Evolutionary conservation across 2,888 invertebrate species (phyloP).

Genomic region (Meteorus colon): DNA sequence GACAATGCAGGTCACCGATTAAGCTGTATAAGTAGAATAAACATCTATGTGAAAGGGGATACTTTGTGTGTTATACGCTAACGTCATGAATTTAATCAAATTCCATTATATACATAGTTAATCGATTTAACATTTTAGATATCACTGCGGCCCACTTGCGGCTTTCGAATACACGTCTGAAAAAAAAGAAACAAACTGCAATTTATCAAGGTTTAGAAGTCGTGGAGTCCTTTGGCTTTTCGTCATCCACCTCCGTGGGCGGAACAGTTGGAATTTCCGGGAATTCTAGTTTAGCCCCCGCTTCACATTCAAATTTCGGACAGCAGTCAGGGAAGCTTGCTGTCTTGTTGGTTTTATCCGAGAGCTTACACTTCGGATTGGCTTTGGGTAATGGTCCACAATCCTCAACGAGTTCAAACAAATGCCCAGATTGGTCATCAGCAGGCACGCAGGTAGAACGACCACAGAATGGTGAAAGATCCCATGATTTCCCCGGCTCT

Average conservation of each 20-base stretch:
- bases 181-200: background rate
- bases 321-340: conserved; percentile 91
- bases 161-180: background rate
- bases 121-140: background rate
- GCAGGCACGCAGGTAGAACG: conserved; percentile 89
- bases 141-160: background rate
- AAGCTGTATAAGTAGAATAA: too few relatives aligned
- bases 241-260: conserved; percentile 71
- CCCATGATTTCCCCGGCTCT: conserved; percentile 90
- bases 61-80: background rate
- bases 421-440: conserved; percentile 83
- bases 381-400: conserved; percentile 91
- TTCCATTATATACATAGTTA: conserved; percentile 1
- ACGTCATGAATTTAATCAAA: background rate
- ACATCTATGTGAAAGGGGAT: too few relatives aligned
- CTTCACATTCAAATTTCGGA: conserved; percentile 89
- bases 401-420: conserved; percentile 90
- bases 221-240: conserved; percentile 64
- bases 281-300: conserved; percentile 88
- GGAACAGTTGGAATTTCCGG: conserved; percentile 83
- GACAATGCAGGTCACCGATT: background rate
- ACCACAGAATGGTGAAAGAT: conserved; percentile 92
- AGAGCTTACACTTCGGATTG: conserved; percentile 91
- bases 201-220: conserved; percentile 53
- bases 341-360: conserved; percentile 91